Evolutionary conservation across 2,797 vertebrate genomes (phyloP).

Genomic region (Phataginus tetradactyla): DNA sequence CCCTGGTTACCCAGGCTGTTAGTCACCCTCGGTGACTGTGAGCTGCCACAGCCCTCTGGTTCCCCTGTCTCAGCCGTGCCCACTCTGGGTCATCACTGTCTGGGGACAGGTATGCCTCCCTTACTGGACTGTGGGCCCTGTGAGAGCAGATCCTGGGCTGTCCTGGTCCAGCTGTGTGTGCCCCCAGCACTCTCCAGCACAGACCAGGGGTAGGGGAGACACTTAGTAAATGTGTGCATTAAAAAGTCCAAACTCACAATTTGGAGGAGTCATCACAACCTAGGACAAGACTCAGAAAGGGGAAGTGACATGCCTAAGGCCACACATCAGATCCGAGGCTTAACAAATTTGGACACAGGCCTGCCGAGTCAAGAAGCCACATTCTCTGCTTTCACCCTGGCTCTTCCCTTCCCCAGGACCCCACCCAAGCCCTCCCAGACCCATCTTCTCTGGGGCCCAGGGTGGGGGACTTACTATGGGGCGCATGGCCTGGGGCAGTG

Average conservation of each 20-base stretch:
- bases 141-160: neutral
- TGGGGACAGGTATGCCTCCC: neutral
- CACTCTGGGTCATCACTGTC: neutral
- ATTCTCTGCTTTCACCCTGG: neutral
- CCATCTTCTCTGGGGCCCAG: neutral
- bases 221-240: neutral
- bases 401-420: neutral
- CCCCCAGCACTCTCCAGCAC: neutral
- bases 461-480: conserved; percentile 73
- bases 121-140: neutral
- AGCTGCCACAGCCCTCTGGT: neutral
- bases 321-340: neutral
- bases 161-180: neutral
- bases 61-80: neutral
- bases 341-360: neutral
- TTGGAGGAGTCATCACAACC: neutral
- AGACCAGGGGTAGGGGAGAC: neutral
- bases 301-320: neutral
- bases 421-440: neutral
- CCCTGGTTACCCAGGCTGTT: neutral
- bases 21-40: neutral
- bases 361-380: neutral
- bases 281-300: neutral
- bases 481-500: conserved; percentile 57
- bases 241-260: neutral